Base-by-base conservation (phyloP, 2,797 vertebrate genomes). In the Platalea minor region DNA sequence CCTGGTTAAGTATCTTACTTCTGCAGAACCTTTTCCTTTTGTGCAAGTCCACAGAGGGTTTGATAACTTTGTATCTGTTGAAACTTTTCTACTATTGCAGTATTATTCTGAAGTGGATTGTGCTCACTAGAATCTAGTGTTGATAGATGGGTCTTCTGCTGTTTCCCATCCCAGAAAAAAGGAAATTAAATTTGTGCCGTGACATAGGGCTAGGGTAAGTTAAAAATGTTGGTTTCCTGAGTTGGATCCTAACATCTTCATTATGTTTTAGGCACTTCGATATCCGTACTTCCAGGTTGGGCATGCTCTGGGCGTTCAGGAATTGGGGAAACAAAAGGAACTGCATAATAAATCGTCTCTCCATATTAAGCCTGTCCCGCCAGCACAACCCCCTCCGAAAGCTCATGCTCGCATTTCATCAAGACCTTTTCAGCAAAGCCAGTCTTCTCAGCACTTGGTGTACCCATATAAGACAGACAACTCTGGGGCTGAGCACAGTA, bases 271-370 rank as follows among this genome's bases (percentile, higher is more conserved):
- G 99, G 98, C 99, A 31, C 99, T 99, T 96, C 98, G 99, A 65
- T 99, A 99, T 93, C 98, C 99, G 1, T 99, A 99, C 96, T 99
- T 99, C 97, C 98, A 98, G 15, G 98, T 99, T 95, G 99, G 99
- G 64, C 98, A 99, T 90, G 97, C 98, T 59, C 95, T 99, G 95
- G 99, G 98, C 37, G 95, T 99, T 97, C 98, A 98, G 91, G 99
- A 99, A 60, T 97, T 98, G 90, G 98, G 96, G 57, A 98, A 98
- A 88, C 98, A 98, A 89, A 98, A 97, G 39, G 97, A 99, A 21
- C 94, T 98, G 39, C 98, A 97, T 26, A 97, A 97, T 87, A 98
- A 98, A 93, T 74, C 84, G 0, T 94, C 96, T 73, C 92, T 96
- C 11, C 77, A 95, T 73, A 64, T 98, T 45, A 88, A 98, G 91